These are phyloP conservation scores for Tortrix viridana DNA, from an alignment of 2,888 invertebrate genomes.

Conservation along the genomic window DNA sequence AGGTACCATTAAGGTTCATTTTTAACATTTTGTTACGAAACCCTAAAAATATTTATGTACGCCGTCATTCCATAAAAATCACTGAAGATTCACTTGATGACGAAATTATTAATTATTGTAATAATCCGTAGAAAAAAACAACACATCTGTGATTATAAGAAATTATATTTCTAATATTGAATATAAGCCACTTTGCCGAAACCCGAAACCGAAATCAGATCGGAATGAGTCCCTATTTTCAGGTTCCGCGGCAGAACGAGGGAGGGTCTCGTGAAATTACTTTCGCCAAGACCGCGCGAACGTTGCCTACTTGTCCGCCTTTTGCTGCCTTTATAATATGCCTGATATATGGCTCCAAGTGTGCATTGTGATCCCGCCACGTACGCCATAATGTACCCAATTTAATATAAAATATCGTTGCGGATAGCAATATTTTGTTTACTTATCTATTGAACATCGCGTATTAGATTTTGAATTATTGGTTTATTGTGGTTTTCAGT, in stretches of 20 bases:
- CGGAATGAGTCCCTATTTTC: slow-evolving; percentile 50
- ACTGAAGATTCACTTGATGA: too few species aligned
- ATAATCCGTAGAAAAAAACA: neutral
- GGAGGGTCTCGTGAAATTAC: slow-evolving; percentile 56
- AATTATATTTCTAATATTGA: slow-evolving; percentile 1
- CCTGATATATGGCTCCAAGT: slow-evolving; percentile 64
- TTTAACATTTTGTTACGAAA: too few species aligned
- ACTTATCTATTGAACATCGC: slow-evolving; percentile 50
- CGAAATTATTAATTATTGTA: too few species aligned
- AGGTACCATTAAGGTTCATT: too few species aligned
- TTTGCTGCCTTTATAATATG: slow-evolving; percentile 58
- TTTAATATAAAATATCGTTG: slow-evolving; percentile 59
- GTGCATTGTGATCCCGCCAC: slow-evolving; percentile 62
- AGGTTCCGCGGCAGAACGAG: slow-evolving; percentile 48
- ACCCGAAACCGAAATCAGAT: slow-evolving; percentile 16
- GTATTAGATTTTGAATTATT: slow-evolving; percentile 5
- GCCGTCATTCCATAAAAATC: too few species aligned
- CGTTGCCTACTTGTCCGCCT: slow-evolving; percentile 48
- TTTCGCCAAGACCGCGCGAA: slow-evolving; percentile 51
- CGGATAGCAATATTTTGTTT: slow-evolving; percentile 54
- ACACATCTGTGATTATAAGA: neutral
- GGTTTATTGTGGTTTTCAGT: neutral
- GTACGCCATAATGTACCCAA: slow-evolving; percentile 54
- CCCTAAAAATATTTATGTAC: too few species aligned
- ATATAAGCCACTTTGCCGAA: slow-evolving; percentile 5